Base-by-base conservation (phyloP, 2,113 vertebrate genomes). In the Tyto alba region DNA sequence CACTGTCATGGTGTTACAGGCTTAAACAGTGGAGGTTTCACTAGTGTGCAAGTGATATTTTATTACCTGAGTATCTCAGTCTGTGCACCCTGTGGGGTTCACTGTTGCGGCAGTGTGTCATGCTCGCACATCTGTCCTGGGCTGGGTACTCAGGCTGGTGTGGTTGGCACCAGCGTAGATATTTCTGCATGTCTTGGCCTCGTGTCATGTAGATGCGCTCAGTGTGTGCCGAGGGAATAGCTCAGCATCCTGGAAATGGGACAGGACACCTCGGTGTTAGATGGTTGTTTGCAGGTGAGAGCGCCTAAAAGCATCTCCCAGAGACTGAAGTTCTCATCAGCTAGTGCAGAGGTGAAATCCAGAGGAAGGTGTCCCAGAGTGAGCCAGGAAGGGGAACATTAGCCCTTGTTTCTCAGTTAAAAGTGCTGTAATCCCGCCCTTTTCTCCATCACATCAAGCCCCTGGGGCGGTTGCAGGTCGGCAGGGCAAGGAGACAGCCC, bases 51-150 rank as follows among this genome's bases (percentile, higher is more conserved):
- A 16, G 22, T 18, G 56, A 3, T 45, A 2, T 25, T 48, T 60
- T 41, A 7, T 57, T 43, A 6, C 13, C 30, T 0, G 1, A 10
- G 3, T 21, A 2, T 25, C 1, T 11, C 0, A 0, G 43, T 25
- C 45, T 17, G 30, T 22, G 45, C 25, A 0, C 10, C 3, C 30
- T 0, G 1, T 1, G 32, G 81, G 40, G 47, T 50, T 75, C 47
- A 60, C 26, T 30, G 68, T 56, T 34, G 56, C 0, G 2, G 26
- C 40, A 6, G 72, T 0, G 4, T 23, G 53, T 76, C 36, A 16
- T 6, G 57, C 48, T 64, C 2, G 23, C 77, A 38, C 72, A 32
- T 81, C 79, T 90, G 90, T 41, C 50, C 55, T 23, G 68, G 90
- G 48, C 76, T 74, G 88, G 88, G 75, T 56, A 19, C 75, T 36